Evolutionary conservation across 2,113 vertebrate species (phyloP).

Genomic region (Aix galericulata): DNA sequence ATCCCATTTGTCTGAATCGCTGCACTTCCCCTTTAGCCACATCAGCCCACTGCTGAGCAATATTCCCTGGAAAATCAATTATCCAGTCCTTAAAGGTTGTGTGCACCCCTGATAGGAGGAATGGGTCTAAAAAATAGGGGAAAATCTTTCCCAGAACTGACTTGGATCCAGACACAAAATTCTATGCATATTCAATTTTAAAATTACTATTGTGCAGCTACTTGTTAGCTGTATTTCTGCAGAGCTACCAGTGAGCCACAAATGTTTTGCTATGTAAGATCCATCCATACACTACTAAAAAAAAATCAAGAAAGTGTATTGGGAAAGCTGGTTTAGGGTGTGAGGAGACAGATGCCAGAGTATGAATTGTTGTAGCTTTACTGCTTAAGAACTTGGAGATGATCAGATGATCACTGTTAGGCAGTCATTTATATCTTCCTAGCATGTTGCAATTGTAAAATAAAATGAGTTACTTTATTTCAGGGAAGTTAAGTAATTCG

Average conservation of each 20-base stretch:
- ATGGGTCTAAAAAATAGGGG: not conserved
- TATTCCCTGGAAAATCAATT: slow-evolving; percentile 10
- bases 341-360: not conserved
- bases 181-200: not conserved
- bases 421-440: not conserved
- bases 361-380: not conserved
- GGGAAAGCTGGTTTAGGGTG: not conserved
- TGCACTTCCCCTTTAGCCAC: not conserved
- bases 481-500: not conserved
- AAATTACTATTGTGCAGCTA: not conserved
- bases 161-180: not conserved
- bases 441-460: slow-evolving; percentile 33
- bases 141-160: not conserved
- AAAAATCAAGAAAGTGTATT: not conserved
- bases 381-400: not conserved
- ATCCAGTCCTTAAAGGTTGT: not conserved
- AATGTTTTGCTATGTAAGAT: not conserved
- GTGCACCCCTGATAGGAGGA: not conserved
- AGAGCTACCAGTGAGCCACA: not conserved
- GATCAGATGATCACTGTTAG: accelerated
- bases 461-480: slow-evolving; percentile 31
- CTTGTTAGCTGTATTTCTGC: not conserved
- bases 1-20: not conserved
- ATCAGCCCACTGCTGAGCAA: not conserved
- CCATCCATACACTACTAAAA: not conserved